Evolutionary conservation across 2,113 vertebrate genomes (phyloP).

Genomic region (Halcyon senegalensis): DNA sequence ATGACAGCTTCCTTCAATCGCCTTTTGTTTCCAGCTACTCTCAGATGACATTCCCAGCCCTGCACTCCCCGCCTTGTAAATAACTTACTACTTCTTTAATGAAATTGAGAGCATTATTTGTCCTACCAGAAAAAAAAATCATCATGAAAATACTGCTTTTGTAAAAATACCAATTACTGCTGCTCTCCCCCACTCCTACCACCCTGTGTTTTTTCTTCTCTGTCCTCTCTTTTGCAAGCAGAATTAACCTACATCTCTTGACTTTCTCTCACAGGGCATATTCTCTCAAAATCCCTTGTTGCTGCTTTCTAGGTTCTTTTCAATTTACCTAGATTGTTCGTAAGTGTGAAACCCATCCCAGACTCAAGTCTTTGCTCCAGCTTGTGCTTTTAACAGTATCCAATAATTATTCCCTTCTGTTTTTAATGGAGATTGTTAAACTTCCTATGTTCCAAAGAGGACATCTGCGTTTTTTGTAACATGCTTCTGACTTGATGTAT

Average conservation of each 20-base stretch:
- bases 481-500: not conserved
- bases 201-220: too few relatives aligned
- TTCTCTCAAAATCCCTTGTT: not conserved
- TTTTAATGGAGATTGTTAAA: not conserved
- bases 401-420: not conserved
- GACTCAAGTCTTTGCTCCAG: not conserved
- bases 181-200: not conserved
- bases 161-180: not conserved
- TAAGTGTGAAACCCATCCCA: not conserved
- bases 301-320: not conserved
- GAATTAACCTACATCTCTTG: not conserved
- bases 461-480: constrained; percentile 6
- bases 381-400: not conserved
- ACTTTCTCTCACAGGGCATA: not conserved
- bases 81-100: not conserved
- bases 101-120: not conserved
- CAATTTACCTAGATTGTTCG: not conserved
- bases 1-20: not conserved
- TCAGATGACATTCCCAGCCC: not conserved
- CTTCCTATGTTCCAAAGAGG: not conserved
- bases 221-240: not conserved
- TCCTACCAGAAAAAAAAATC: not conserved
- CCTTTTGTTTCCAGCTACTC: not conserved
- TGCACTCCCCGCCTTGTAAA: rapidly evolving
- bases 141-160: not conserved